phyloP scores from a whole-genome alignment of 2,113 vertebrate genomes.

The Tychaedon coryphoeus region DNA sequence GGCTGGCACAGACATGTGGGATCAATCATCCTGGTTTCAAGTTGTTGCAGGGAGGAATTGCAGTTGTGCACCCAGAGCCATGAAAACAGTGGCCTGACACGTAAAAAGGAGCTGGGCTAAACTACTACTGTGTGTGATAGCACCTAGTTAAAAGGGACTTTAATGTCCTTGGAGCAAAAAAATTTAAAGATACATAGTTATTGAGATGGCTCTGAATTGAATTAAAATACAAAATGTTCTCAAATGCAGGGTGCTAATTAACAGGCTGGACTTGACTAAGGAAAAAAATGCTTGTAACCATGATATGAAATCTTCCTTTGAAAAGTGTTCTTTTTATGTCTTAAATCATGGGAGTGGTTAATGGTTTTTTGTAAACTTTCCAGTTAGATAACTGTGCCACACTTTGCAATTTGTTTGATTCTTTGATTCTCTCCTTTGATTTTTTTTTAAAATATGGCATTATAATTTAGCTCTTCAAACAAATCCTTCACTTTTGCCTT shows the following conservation, averaged over 20 bases:
- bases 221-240: slow-evolving; percentile 33
- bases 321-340: background rate
- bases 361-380: background rate
- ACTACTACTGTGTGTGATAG: background rate
- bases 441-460: background rate
- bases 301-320: background rate
- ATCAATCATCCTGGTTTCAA: slow-evolving; percentile 65
- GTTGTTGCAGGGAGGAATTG: slow-evolving; percentile 47
- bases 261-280: background rate
- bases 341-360: background rate
- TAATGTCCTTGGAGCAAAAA: slow-evolving; percentile 17
- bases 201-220: slow-evolving; percentile 29
- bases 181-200: background rate
- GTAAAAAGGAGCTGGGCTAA: slow-evolving; percentile 19
- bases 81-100: slow-evolving; percentile 3
- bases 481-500: background rate
- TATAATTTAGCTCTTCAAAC: background rate
- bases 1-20: slow-evolving; percentile 66
- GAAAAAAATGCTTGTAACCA: background rate
- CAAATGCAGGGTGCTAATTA: slow-evolving; percentile 28
- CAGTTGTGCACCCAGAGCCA: slow-evolving; percentile 9
- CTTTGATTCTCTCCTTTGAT: background rate
- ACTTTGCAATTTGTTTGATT: background rate
- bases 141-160: slow-evolving; percentile 42
- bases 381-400: background rate